Base-by-base conservation (phyloP, 1,140 invertebrate genomes). In the Nasonia vitripennis region DNA sequence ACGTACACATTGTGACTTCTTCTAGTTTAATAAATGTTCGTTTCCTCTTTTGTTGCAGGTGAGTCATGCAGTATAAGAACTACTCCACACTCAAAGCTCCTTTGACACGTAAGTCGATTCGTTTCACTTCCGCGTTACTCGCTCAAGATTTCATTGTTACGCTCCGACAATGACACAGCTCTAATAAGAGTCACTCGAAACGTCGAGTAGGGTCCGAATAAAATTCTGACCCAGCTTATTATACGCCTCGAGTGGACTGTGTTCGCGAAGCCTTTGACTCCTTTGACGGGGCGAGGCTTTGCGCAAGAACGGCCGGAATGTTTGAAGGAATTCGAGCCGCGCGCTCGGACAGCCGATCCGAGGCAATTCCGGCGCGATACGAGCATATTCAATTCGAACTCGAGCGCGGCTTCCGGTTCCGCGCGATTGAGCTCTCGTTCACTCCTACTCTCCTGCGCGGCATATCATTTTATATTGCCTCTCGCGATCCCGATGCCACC, bases 381-480 rank as follows among this genome's bases (percentile, higher is more conserved):
- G 41, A 45, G 41, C 20, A 68, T 75, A 85, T 85, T 75, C 71
- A 75, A 68, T 81, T 75, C 78, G 55, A 81, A 34, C 14, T 23
- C 31, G 78, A 81, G 31, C 77, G 41, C 12, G 74, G 75, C 45
- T 84, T 84, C 45, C 75, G 48, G 68, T 84, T 79, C 74, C 68
- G 68, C 83, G 73, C 83, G 77, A 79, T 79, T 74, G 45, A 79
- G 48, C 68, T 51, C 48, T 23, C 70, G n/a, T 48, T 31, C 48
- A n/a, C 20, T 4, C 12, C 23, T 23, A 4, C 23, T 67, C 62
- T n/a, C 20, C 11, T 23, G 17, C 3, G n/a, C 20, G 31, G 0
- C 55, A 48, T 83, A 75, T 83, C 45, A 83, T 83, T 75, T 83
- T 83, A 41, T 83, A 70, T 83, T 83, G 17, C 51, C 37, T 62